phyloP scores from a whole-genome alignment of 2,888 invertebrate genomes.

The Punctoribates punctum region DNA sequence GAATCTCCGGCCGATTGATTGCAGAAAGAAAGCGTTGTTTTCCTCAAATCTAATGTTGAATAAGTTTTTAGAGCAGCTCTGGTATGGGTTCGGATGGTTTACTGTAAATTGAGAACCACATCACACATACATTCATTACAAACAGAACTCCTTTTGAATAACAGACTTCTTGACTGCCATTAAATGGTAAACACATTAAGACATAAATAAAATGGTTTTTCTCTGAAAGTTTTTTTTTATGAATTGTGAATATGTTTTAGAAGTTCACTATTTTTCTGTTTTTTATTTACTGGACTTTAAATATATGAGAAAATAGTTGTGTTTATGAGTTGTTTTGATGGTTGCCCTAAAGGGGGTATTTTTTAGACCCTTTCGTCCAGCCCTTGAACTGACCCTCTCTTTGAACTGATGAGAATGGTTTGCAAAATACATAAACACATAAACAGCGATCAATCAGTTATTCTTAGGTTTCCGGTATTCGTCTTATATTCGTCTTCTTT shows the following conservation, averaged over 20 bases:
- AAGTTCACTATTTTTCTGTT: conserved; percentile 10
- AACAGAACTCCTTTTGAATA: background rate
- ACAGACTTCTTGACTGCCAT: background rate
- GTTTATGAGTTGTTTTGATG: conserved; percentile 2
- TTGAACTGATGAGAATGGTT: conserved; percentile 5
- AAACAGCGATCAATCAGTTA: conserved; percentile 18
- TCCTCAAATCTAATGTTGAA: background rate
- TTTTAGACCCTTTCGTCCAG: background rate
- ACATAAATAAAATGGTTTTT: background rate
- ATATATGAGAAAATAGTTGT: background rate
- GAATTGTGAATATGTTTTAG: background rate
- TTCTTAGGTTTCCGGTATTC: conserved; percentile 7
- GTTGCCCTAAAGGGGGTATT: conserved; percentile 21
- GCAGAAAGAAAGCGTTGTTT: background rate
- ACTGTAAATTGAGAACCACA: conserved; percentile 30
- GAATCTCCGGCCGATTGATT: conserved; percentile 19
- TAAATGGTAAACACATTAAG: background rate
- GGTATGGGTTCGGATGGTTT: background rate
- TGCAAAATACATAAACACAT: conserved; percentile 26
- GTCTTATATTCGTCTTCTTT: background rate
- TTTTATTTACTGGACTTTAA: background rate
- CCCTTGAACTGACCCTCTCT: conserved; percentile 21
- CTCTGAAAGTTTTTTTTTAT: background rate
- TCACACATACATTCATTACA: background rate
- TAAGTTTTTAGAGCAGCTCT: background rate